A percentile compares a stretch with the other conserved stretches of the same genome.
Conservation (phyloP, 2,797 vertebrate genomes). For the Eremophila alpestris region DNA sequence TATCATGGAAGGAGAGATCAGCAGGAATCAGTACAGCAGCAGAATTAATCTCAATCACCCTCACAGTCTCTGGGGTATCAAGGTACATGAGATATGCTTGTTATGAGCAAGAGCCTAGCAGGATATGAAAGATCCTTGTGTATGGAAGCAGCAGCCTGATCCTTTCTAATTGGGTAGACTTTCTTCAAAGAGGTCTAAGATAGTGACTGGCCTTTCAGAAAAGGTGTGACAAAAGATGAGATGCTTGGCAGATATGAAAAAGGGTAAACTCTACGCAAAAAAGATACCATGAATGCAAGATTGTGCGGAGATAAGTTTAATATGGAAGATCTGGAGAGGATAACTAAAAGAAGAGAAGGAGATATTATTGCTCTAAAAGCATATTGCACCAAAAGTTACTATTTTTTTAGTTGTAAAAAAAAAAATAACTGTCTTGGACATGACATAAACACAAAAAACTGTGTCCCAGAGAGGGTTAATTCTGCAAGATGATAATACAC, state of each 20-base stretch:
- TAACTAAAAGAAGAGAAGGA: background rate
- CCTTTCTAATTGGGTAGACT: background rate
- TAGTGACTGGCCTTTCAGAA: background rate
- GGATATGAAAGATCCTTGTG: background rate
- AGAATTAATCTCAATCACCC: background rate
- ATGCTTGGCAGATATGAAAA: background rate
- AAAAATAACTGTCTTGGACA: background rate
- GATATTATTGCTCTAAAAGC: background rate
- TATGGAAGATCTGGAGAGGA: background rate
- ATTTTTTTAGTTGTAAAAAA: background rate
- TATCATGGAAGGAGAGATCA: background rate
- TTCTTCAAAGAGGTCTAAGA: background rate
- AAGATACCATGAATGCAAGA: background rate
- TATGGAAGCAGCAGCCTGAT: background rate
- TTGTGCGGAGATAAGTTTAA: background rate
- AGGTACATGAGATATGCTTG: background rate
- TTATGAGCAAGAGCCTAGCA: background rate
- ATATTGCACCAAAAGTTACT: background rate
- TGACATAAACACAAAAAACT: background rate
- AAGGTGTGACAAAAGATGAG: background rate
- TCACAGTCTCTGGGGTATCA: background rate
- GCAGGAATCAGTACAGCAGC: background rate
- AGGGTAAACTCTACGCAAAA: background rate
- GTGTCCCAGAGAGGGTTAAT: background rate
- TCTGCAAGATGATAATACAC: fast-evolving